Evolutionary conservation across 2,797 vertebrate species (phyloP).

Genomic region (Chaetodon trifasciatus): DNA sequence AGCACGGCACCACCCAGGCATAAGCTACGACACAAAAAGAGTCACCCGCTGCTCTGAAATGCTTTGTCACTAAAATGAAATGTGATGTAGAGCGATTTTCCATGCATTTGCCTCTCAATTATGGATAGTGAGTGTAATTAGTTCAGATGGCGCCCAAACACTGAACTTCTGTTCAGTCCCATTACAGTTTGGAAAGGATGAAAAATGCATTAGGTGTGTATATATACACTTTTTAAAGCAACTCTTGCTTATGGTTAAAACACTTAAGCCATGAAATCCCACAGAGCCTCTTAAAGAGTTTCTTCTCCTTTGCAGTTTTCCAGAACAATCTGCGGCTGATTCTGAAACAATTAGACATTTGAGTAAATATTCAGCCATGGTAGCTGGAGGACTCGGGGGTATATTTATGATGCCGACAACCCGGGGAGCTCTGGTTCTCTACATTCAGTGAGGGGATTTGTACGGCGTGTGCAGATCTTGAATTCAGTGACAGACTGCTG

Average conservation of each 20-base stretch:
- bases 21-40: constrained; percentile 69
- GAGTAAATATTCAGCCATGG: constrained; percentile 74
- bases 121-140: constrained; percentile 83
- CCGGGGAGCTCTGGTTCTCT: constrained; percentile 66
- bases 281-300: constrained; percentile 58
- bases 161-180: constrained; percentile 82
- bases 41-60: constrained; percentile 77
- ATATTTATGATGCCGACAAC: constrained; percentile 62
- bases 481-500: constrained; percentile 54
- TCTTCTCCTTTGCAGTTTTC: constrained; percentile 59
- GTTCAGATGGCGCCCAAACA: constrained; percentile 82
- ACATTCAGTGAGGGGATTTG: constrained; percentile 65
- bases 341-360: constrained; percentile 68
- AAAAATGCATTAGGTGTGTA: constrained; percentile 80
- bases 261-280: constrained; percentile 65
- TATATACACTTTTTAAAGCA: constrained; percentile 67
- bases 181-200: constrained; percentile 79
- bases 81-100: constrained; percentile 80
- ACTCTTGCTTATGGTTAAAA: constrained; percentile 63
- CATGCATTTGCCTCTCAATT: constrained; percentile 83
- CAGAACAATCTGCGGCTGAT: constrained; percentile 55
- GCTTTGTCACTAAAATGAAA: constrained; percentile 83
- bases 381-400: constrained; percentile 48
- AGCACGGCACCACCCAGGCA: constrained; percentile 64
- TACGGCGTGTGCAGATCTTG: constrained; percentile 36